Evolutionary conservation across 2,888 invertebrate species (phyloP).

Genomic region (Drosophila niveifrons): DNA sequence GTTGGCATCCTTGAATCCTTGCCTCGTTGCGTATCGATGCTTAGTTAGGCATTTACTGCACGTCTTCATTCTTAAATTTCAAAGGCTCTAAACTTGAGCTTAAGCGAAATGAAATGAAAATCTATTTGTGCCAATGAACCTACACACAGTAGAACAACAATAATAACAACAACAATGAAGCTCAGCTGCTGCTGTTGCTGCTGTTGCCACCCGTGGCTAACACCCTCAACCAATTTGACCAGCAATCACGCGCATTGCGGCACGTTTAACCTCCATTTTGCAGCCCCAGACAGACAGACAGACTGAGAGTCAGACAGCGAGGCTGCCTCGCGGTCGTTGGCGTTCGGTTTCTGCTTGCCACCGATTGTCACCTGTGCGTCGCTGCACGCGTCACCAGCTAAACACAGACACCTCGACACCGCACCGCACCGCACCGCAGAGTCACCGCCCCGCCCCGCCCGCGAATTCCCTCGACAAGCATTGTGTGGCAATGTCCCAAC

Average conservation of each 20-base stretch:
- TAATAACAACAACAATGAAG: background rate
- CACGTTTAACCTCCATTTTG: conserved; percentile 55
- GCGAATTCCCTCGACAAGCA: background rate
- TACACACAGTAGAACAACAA: background rate
- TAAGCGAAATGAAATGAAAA: conserved; percentile 63
- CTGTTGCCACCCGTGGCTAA: background rate
- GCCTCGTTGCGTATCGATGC: conserved; percentile 14
- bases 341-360: conserved; percentile 27
- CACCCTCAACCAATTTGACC: conserved; percentile 16
- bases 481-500: conserved; percentile 6
- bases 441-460: too few species aligned
- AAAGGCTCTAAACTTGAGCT: conserved; percentile 49
- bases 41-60: conserved; percentile 63
- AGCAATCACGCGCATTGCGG: conserved; percentile 64
- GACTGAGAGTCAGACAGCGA: background rate
- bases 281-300: background rate
- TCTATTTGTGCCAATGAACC: conserved; percentile 54
- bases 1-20: conserved; percentile 12
- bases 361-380: conserved; percentile 73
- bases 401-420: background rate
- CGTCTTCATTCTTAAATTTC: conserved; percentile 60
- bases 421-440: too few species aligned
- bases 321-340: conserved; percentile 23
- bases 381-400: conserved; percentile 54
- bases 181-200: too few species aligned